phyloP scores from a whole-genome alignment of 1,140 invertebrate species.

The Drosophila suzukii region DNA sequence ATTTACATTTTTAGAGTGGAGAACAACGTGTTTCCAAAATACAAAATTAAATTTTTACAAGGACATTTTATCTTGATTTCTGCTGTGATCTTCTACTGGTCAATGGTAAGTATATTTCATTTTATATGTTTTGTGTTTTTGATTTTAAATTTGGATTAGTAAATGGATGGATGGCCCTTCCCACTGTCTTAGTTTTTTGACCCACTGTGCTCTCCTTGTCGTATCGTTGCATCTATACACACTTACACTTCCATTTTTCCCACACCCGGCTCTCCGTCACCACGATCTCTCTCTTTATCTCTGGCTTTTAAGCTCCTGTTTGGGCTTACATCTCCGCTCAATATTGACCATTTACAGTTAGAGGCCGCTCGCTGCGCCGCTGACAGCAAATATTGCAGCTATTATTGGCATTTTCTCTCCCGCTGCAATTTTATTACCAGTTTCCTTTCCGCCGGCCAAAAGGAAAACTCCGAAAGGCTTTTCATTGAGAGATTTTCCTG shows the following conservation, averaged over 20 bases:
- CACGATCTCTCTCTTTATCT: conserved; percentile 20
- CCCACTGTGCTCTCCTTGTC: conserved; percentile 40
- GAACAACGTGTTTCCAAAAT: too few species aligned
- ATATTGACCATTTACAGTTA: conserved; percentile 71
- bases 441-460: conserved; percentile 45
- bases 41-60: too few species aligned
- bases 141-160: neutral
- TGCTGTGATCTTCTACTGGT: too few species aligned
- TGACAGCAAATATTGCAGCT: conserved; percentile 33
- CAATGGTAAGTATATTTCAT: too few species aligned
- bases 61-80: too few species aligned
- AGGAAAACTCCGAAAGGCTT: conserved; percentile 48
- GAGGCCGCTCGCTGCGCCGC: conserved; percentile 42
- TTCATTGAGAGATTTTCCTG: conserved; percentile 65
- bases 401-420: conserved; percentile 40
- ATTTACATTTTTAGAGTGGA: neutral
- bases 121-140: neutral
- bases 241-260: conserved; percentile 37
- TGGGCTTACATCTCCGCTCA: conserved; percentile 16
- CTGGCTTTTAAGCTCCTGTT: conserved; percentile 25
- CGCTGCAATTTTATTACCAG: conserved; percentile 47
- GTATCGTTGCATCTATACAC: conserved; percentile 30
- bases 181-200: neutral
- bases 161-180: neutral
- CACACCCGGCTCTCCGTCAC: conserved; percentile 41